phyloP scores from a whole-genome alignment of 2,888 invertebrate genomes.

The Polydrusus tereticollis region DNA sequence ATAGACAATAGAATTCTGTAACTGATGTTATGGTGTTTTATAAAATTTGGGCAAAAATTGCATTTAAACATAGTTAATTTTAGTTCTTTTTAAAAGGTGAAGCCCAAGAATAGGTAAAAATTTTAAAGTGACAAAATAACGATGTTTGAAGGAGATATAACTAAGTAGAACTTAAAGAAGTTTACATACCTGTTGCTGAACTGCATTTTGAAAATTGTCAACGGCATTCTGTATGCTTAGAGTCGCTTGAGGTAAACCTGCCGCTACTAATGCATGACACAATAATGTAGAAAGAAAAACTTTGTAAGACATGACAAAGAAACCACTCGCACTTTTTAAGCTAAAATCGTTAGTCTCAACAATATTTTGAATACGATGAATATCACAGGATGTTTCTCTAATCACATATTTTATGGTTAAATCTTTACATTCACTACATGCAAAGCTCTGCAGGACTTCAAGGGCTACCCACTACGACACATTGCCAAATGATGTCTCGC shows the following conservation, averaged over 20 bases:
- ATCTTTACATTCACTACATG: not conserved
- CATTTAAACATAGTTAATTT: too few relatives aligned
- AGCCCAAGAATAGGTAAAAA: too few relatives aligned
- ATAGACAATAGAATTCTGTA: too few relatives aligned
- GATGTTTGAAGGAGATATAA: too few relatives aligned
- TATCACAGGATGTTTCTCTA: not conserved
- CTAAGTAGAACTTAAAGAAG: too few relatives aligned
- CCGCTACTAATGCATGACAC: not conserved
- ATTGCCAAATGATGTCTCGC: slow-evolving; percentile 11
- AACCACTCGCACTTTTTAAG: not conserved
- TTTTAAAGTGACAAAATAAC: too few relatives aligned
- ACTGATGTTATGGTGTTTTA: too few relatives aligned
- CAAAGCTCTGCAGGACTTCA: not conserved
- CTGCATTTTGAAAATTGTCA: slow-evolving; percentile 66
- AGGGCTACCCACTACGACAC: not conserved
- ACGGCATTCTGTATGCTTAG: slow-evolving; percentile 41
- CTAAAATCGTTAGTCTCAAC: not conserved
- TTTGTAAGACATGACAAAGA: not conserved
- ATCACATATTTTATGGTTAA: not conserved
- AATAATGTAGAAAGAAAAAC: slow-evolving; percentile 2
- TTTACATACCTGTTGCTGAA: slow-evolving; percentile 66
- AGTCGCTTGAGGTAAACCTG: slow-evolving; percentile 14
- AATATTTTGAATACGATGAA: not conserved
- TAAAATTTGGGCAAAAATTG: too few relatives aligned
- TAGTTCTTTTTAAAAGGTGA: too few relatives aligned